Conservation (phyloP, 1,140 invertebrate species). For the Panulirus ornatus region DNA sequence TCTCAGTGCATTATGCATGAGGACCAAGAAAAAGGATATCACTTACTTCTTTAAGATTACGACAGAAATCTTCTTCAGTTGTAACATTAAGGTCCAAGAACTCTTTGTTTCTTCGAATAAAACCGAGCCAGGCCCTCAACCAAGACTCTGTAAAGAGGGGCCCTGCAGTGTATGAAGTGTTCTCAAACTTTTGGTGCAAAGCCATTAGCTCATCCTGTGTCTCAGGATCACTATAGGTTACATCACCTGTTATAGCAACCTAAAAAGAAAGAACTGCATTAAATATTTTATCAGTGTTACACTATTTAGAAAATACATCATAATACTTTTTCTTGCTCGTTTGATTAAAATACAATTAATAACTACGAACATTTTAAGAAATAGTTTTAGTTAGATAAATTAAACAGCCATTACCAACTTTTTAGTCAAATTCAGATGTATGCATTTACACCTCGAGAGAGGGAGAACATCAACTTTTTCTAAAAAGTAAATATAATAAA, state of each 20-base stretch:
- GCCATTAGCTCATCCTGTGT: conserved; percentile 89
- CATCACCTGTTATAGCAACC: conserved; percentile 90
- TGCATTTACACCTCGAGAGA: no score
- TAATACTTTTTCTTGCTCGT: no score
- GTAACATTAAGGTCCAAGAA: conserved; percentile 87
- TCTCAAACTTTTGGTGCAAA: conserved; percentile 88
- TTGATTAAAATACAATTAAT: no score
- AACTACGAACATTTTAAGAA: no score
- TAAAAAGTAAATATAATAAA: no score
- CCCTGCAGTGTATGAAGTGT: conserved; percentile 86
- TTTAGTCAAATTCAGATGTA: no score
- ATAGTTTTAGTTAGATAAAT: no score
- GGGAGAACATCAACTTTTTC: no score
- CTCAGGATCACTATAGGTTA: conserved; percentile 90
- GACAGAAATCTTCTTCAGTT: conserved; percentile 86
- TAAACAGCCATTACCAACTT: no score
- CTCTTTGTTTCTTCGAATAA: conserved; percentile 86
- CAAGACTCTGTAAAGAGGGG: conserved; percentile 92
- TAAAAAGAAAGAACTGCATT: conserved; percentile 78
- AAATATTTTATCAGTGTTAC: neutral
- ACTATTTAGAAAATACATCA: no score
- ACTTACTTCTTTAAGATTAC: conserved; percentile 86
- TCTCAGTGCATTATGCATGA: neutral
- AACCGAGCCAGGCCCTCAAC: conserved; percentile 90
- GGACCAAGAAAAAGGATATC: neutral